Evolutionary conservation across 2,797 vertebrate genomes (phyloP).

Genomic region (Acrocephalus scirpaceus): DNA sequence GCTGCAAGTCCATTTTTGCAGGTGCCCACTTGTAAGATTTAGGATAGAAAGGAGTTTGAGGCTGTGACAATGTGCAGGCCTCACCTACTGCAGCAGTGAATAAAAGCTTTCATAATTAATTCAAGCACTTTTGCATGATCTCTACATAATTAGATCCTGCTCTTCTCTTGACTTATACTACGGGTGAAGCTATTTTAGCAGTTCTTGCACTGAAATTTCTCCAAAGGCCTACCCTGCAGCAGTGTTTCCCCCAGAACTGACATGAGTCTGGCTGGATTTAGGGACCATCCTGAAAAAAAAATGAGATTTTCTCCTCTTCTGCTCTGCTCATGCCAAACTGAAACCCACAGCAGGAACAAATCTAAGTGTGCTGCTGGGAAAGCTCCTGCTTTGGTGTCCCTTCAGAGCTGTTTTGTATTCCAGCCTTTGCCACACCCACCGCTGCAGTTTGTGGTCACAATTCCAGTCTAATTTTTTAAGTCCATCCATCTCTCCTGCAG

Average conservation of each 20-base stretch:
- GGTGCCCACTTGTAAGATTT: neutral
- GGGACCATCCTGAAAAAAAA: neutral
- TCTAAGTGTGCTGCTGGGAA: neutral
- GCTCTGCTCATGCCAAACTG: neutral
- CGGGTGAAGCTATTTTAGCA: neutral
- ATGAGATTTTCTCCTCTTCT: neutral
- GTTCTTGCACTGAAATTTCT: neutral
- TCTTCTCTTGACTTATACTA: neutral
- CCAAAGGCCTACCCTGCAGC: neutral
- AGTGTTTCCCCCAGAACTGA: neutral
- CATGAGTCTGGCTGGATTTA: accelerated
- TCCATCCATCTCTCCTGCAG: neutral
- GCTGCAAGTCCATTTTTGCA: neutral
- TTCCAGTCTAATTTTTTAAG: neutral
- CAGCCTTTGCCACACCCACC: neutral
- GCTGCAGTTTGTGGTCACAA: neutral
- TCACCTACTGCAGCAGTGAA: neutral
- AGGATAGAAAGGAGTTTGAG: neutral
- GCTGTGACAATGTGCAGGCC: neutral
- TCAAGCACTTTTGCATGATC: neutral
- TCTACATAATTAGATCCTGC: neutral
- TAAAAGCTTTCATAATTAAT: neutral
- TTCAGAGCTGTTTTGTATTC: too few relatives aligned
- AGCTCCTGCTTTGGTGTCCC: neutral
- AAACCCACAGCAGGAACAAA: neutral